Base-by-base conservation (phyloP, 2,888 invertebrate genomes). In the Nineta flava region DNA sequence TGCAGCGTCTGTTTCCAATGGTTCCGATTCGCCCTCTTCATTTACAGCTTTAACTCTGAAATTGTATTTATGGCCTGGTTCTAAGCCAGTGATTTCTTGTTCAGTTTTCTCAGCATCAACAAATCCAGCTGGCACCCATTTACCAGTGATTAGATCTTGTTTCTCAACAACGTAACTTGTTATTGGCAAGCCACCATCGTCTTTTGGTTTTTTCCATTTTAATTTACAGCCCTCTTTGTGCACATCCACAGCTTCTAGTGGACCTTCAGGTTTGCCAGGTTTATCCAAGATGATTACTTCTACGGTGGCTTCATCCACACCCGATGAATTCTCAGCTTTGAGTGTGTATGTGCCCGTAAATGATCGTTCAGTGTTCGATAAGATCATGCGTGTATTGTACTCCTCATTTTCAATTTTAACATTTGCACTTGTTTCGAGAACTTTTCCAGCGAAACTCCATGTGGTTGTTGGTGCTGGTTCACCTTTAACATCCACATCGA, bases 41-140 rank as follows among this genome's bases (percentile, higher is more conserved):
- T 97, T 97, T 9, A 92, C 79, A 7, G 99, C 99, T 62, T 90
- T 91, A 1, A 99, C 94, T 52, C 99, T 79, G 80, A 99, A 99
- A 65, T 95, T 88, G 70, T 99, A 99, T 53, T 93, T 88, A 66
- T 92, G 90, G 55, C 92, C 92, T 49, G 94, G 91, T 67, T 93
- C 92, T 12, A 99, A 74, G 41, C 94, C 95, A 55, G 82, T 85
- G 26, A 93, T 76, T 56, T 86, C 83, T 55, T 86, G 83, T 59
- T 90, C 87, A 1, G 83, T 79, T 60, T 83, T 82, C 47, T 85
- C 84, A 1, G 88, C 83, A 58, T 86, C 86, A 15, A 85, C 80
- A 52, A 84, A 81, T 13, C 87, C 87, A 52, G 88, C 90, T 1
- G 91, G 91, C 15, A 83, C 77, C 92, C 92, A 92, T 57, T 84